Conservation (phyloP, 2,888 invertebrate species). For the Epicampocera succincta region DNA sequence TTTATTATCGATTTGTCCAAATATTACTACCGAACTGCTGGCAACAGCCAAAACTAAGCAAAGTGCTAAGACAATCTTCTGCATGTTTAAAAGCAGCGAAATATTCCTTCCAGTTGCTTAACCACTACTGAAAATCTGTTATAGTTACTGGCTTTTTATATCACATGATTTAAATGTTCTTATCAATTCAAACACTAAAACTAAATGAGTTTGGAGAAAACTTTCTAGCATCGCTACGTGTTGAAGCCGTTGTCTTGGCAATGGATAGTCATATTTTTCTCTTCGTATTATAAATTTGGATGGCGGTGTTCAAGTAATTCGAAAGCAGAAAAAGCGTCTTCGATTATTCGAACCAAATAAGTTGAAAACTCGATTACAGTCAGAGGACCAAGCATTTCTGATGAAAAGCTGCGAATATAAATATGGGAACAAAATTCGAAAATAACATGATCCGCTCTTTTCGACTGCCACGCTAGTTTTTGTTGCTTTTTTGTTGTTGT, state of each 20-base stretch:
- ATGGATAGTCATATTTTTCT: background rate
- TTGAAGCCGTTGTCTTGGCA: background rate
- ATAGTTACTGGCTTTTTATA: background rate
- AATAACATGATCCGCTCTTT: too few relatives aligned
- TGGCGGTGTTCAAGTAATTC: too few relatives aligned
- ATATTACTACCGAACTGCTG: constrained; percentile 14
- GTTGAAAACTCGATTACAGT: too few relatives aligned
- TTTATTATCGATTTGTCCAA: background rate
- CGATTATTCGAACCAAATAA: too few relatives aligned
- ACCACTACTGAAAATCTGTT: background rate
- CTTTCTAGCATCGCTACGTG: background rate
- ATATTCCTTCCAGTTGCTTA: background rate
- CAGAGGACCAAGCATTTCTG: too few relatives aligned
- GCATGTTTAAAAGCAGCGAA: background rate
- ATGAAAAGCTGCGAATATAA: too few relatives aligned
- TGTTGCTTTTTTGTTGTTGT: too few relatives aligned
- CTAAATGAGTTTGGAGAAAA: background rate
- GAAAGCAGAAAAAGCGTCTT: too few relatives aligned
- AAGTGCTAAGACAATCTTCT: background rate
- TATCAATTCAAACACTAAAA: background rate
- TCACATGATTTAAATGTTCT: background rate
- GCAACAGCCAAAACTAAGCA: background rate
- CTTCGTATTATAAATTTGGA: too few relatives aligned
- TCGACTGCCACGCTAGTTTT: too few relatives aligned
- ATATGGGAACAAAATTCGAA: too few relatives aligned